A percentile compares a stretch with the other conserved stretches of the same genome.
phyloP scores from a whole-genome alignment of 2,888 invertebrate species.

The Strigamia transsilvanica region DNA sequence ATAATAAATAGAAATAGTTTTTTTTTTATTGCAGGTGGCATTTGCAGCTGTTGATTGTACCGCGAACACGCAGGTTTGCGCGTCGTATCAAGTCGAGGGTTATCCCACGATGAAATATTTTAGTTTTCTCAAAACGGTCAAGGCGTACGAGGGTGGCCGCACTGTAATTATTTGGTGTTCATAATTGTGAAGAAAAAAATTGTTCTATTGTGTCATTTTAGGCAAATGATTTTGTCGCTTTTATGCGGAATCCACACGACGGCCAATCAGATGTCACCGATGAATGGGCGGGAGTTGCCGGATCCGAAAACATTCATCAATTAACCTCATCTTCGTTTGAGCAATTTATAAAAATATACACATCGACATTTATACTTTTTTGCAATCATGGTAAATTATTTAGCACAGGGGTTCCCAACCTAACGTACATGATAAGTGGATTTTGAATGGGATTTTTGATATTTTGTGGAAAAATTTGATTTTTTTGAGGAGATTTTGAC shows the following conservation, averaged over 20 bases:
- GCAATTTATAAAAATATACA: slow-evolving; percentile 55
- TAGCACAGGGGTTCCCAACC: too few relatives aligned
- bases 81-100: slow-evolving; percentile 76
- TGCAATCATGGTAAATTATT: slow-evolving; percentile 64
- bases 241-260: slow-evolving; percentile 68
- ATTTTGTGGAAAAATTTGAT: too few relatives aligned
- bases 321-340: slow-evolving; percentile 59
- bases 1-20: neutral
- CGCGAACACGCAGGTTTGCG: slow-evolving; percentile 73
- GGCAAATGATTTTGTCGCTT: slow-evolving; percentile 74
- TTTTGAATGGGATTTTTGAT: too few relatives aligned
- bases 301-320: slow-evolving; percentile 67
- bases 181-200: neutral
- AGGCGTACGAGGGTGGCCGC: slow-evolving; percentile 77
- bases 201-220: too few relatives aligned
- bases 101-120: slow-evolving; percentile 89
- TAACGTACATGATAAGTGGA: too few relatives aligned
- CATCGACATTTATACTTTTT: slow-evolving; percentile 64
- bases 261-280: slow-evolving; percentile 60
- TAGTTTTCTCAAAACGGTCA: slow-evolving; percentile 75
- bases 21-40: slow-evolving; percentile 66
- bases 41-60: slow-evolving; percentile 86
- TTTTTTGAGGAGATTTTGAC: too few relatives aligned
- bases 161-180: slow-evolving; percentile 67
- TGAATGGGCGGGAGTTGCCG: slow-evolving; percentile 65